These are phyloP conservation scores for Caenorhabditis auriculariae DNA, from an alignment of 2,888 invertebrate species.

Conservation along the genomic window DNA sequence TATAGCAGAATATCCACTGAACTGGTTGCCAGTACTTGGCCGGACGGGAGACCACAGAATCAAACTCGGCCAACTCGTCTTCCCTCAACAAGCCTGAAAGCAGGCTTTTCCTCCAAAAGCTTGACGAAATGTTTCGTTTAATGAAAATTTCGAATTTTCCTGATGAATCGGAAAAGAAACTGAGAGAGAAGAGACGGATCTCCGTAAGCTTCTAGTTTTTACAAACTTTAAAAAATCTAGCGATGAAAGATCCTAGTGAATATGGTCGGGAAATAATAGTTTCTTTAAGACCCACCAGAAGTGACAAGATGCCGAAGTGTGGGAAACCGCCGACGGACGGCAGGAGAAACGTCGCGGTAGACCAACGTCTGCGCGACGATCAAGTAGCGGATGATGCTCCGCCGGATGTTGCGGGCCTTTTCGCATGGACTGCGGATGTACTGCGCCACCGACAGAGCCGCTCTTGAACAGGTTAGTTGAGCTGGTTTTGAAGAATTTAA, in stretches of 20 bases:
- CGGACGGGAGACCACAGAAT: conserved; percentile 47
- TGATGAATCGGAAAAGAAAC: too few relatives aligned
- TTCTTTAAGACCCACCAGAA: conserved; percentile 24
- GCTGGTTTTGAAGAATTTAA: not conserved
- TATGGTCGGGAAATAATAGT: too few relatives aligned
- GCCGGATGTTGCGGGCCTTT: conserved; percentile 39
- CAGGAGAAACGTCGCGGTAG: conserved; percentile 48
- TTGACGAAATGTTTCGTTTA: too few relatives aligned
- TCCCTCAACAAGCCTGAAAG: conserved; percentile 40
- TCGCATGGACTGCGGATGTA: conserved; percentile 46
- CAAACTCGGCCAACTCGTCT: conserved; percentile 47
- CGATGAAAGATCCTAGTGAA: too few relatives aligned
- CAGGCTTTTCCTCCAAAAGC: too few relatives aligned
- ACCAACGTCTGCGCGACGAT: conserved; percentile 46
- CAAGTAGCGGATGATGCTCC: conserved; percentile 54
- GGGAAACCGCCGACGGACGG: conserved; percentile 52
- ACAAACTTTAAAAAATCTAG: too few relatives aligned
- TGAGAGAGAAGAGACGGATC: too few relatives aligned
- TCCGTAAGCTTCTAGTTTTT: too few relatives aligned
- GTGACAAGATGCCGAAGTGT: conserved; percentile 52
- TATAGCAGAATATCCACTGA: conserved; percentile 41
- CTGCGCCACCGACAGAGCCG: conserved; percentile 44
- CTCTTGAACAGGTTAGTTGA: too few relatives aligned
- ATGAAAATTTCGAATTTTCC: too few relatives aligned
- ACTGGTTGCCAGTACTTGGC: conserved; percentile 55